Evolutionary conservation across 1,140 invertebrate genomes (phyloP), one percentile per base, ranked within the genome.

Genomic region (Elysia chlorotica): DNA sequence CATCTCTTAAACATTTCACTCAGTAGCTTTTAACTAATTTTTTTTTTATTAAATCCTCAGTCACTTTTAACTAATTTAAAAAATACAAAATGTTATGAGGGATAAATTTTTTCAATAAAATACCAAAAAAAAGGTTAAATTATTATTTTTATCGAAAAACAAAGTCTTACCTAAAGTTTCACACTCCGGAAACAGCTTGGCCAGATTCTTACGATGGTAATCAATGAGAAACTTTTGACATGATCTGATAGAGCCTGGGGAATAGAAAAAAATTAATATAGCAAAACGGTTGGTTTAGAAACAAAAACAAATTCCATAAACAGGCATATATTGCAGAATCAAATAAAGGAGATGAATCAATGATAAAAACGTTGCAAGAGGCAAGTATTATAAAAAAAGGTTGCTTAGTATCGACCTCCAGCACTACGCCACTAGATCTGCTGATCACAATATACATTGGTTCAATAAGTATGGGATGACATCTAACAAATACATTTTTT

Each of bases 201-300:
- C 23, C 10, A 71, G 30, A 33, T 71, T 41, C 30, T 71, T 38
- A 41, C 30, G 37, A 30, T 71, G 69, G 53, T 62, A 71, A 23
- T 30, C 48, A 17, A 71, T 71, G 10, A 71, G 21, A 62, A 71
- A 71, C 69, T 71, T 71, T 37, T 71, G 69, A 48, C 69, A 71
- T 21, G 57, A 41, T 21, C 69, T n/a, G 25, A 71, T 48, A 1
- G 69, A 62, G 10, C 69, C 69, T 71, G n/a, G 17, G 53, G 63
- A 25, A 62, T 2, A 62, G 53, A 19, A n/a, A 48, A 0, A 25
- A 37, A 35, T 23, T 57, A 38, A 54, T 2, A 10, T 33, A 70
- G 14, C 4, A 33, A 33, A 25, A 21, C 28, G 54, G 30, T 68
- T 53, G 3, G n/a, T 2, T 30, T 31, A 14, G 54, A 31, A 65